Conservation (phyloP, 2,113 vertebrate genomes). For the Tauraco erythrolophus region DNA sequence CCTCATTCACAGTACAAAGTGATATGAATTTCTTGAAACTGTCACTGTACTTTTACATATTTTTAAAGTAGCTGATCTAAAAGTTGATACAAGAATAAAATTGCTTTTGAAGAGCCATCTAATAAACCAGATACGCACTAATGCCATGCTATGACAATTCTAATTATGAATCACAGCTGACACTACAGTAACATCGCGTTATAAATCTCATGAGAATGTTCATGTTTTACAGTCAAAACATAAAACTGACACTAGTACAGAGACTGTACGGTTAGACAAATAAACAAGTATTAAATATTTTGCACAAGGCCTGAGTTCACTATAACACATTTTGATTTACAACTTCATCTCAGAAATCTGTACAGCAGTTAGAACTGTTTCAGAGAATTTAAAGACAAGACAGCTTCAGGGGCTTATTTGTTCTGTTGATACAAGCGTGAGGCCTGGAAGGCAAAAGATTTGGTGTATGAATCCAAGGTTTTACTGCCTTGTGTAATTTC, state of each 20-base stretch:
- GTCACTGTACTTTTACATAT: conserved; percentile 77
- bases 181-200: conserved; percentile 37
- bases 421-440: not conserved
- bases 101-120: conserved; percentile 56
- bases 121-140: conserved; percentile 33
- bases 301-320: conserved; percentile 69
- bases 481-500: not conserved
- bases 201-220: conserved; percentile 46
- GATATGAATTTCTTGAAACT: conserved; percentile 66
- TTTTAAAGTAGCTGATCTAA: conserved; percentile 73
- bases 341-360: conserved; percentile 53
- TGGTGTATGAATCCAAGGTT: not conserved
- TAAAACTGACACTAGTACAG: conserved; percentile 47
- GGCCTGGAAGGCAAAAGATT: not conserved
- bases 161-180: conserved; percentile 43
- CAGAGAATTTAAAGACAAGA: conserved; percentile 8
- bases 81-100: conserved; percentile 83
- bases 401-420: not conserved
- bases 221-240: conserved; percentile 56
- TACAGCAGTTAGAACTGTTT: conserved; percentile 42
- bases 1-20: conserved; percentile 81
- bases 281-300: conserved; percentile 62
- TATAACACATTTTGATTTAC: conserved; percentile 57
- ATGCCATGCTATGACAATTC: conserved; percentile 63
- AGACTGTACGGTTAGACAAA: conserved; percentile 57